Percentiles rank a stretch among this genome's conserved stretches.
These are phyloP conservation scores for Pipistrellus pygmaeus DNA, from an alignment of 2,797 vertebrate species.

Conservation along the genomic window DNA sequence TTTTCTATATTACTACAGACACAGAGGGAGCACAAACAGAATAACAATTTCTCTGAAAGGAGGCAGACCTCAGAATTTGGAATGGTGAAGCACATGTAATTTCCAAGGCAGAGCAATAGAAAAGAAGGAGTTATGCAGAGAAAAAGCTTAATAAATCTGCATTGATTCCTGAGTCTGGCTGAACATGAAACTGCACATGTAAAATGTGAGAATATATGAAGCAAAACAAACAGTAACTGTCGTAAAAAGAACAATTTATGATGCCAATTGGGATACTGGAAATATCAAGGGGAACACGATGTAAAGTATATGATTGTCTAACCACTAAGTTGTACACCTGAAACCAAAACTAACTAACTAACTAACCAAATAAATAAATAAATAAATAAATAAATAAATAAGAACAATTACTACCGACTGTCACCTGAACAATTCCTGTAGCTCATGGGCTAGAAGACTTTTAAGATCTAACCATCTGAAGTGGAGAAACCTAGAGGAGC, in stretches of 20 bases:
- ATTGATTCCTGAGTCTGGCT: background rate
- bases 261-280: background rate
- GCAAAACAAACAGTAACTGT: background rate
- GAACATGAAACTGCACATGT: background rate
- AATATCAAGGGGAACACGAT: background rate
- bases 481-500: background rate
- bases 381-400: background rate
- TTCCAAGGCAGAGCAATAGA: background rate
- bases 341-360: background rate
- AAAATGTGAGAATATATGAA: background rate
- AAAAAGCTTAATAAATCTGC: background rate
- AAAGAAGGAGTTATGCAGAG: background rate
- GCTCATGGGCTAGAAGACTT: background rate
- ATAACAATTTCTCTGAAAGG: background rate
- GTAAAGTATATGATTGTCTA: background rate
- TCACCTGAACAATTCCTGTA: background rate
- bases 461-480: background rate
- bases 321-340: background rate
- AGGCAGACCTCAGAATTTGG: conserved; percentile 1
- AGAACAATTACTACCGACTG: background rate
- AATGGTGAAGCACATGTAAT: background rate
- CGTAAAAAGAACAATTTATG: background rate
- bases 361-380: background rate
- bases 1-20: background rate
- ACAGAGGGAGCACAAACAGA: background rate